Base-by-base conservation (phyloP, 1,140 invertebrate genomes). In the Trachymyrmex septentrionalis region DNA sequence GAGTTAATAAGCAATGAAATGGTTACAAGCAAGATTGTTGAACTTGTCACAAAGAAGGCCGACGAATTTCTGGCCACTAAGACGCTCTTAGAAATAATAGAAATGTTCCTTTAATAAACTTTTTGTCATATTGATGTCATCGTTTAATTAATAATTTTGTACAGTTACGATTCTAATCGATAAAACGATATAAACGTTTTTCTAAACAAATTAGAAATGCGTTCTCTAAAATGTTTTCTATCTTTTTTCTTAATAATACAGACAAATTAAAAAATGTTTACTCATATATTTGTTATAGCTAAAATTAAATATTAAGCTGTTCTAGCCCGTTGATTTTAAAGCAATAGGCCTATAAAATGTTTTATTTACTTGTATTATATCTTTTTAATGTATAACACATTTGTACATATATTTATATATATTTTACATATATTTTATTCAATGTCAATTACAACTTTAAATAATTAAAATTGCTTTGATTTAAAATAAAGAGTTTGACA, bases 1-100 rank as follows among this genome's bases (percentile, higher is more conserved):
- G 16, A 87, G 16, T 0, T 92, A 0, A 1, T 93, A 21, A 10
- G 38, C 0, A 82, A 91, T 55, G 38, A 16, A 0, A 0, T 63
- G 2, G 10, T 92, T 27, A 80, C 81, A 0, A 2, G 19, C 0
- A 0, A 16, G 0, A 19, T 63, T 2, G 71, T n/a, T 3, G 3
- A n/a, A 3, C 0, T 59, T 0, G 14, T 86, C 4, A 63, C 0
- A 0, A 5, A 90, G 0, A 0, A 9, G 0, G 9, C 82, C 21
- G 77, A 92, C 57, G 3, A 24, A 0, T 19, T 76, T 1, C 4
- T 92, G 0, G 19, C 30, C 14, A 21, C 0, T 48, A 81, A n/a
- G 6, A 63, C 38, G 1, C 0, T 69, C 1, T 16, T 6, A 1
- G 44, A 66, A 2, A 3, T 78, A 66, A 1, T 77, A 5, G 6